These are phyloP conservation scores for Spinibarbus caldwelli DNA, from an alignment of 2,797 vertebrate species.

Conservation along the genomic window DNA sequence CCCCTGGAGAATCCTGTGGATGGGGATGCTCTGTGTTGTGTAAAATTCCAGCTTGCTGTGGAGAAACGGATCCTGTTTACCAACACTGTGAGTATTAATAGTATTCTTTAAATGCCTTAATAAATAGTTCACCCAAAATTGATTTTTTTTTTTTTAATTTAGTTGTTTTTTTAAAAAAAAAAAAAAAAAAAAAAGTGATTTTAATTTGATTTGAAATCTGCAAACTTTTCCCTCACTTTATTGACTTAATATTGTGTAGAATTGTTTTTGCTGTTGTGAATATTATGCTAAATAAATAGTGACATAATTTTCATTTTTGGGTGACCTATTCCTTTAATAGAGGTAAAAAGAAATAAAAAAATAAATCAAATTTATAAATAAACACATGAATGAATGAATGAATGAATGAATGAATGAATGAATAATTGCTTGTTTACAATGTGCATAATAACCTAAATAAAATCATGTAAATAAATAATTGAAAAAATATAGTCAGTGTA, in stretches of 20 bases:
- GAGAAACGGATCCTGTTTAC: neutral
- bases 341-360: too few species aligned
- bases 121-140: neutral
- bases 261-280: neutral
- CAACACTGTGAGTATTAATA: neutral
- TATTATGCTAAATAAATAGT: neutral
- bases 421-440: neutral
- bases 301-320: too few species aligned
- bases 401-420: too few species aligned
- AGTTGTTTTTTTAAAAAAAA: too few species aligned
- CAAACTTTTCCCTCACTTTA: neutral
- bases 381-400: too few species aligned
- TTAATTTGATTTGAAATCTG: neutral
- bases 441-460: neutral
- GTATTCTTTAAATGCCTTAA: neutral
- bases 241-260: neutral
- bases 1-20: constrained; percentile 6
- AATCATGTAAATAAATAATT: neutral
- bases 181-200: too few species aligned
- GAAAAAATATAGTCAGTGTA: neutral
- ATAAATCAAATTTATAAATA: neutral
- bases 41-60: constrained; percentile 8
- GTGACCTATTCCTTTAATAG: too few species aligned
- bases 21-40: constrained; percentile 34
- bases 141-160: too few species aligned